Base-by-base conservation (phyloP, 2,888 invertebrate genomes). In the Petrolisthes cinctipes region DNA sequence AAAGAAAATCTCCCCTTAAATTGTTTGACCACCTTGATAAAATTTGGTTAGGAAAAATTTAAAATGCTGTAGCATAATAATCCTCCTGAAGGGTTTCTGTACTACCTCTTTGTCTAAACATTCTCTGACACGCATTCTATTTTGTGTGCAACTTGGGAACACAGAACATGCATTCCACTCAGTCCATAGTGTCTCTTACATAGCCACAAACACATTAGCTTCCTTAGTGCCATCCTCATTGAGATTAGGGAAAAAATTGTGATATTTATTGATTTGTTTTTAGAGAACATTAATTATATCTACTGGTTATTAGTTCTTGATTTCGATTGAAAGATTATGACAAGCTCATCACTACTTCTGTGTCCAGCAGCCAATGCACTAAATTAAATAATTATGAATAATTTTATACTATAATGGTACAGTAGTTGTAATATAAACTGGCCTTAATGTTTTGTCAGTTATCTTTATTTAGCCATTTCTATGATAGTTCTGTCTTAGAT, bases 211-310 rank as follows among this genome's bases (percentile, higher is more conserved):
- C 61, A 61, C 61, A 61, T 17, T 11, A 9, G 17, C 61, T 17
- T 61, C 61, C 71, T n/a, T 71, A 71, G 71, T 71, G 71, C 71
- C 71, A 71, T 71, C 17, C 6, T 71, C 71, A 71, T 71, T n/a
- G 71, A 71, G 6, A 71, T n/a, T 71, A 17, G n/a, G 71, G 71
- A 20, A 17, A 61, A 71, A 71, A n/a, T n/a, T 17, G 71, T 71
- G 71, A 71, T 71, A 71, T 20, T n/a, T 71, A 71, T n/a, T 71
- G 14, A n/a, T 4, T 71, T 6, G 14, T 71, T 71, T 20, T n/a
- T 11, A n/a, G 6, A n/a, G 14, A 61, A 61, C 17, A 61, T 61
- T 14, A 61, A 61, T 14, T n/a, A 20, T 71, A 71, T 71, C 3
- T 71, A 71, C 71, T 6, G 71, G 71, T 71, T 11, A 71, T 71